phyloP scores from a whole-genome alignment of 1,140 invertebrate species.

The Polyergus mexicanus region DNA sequence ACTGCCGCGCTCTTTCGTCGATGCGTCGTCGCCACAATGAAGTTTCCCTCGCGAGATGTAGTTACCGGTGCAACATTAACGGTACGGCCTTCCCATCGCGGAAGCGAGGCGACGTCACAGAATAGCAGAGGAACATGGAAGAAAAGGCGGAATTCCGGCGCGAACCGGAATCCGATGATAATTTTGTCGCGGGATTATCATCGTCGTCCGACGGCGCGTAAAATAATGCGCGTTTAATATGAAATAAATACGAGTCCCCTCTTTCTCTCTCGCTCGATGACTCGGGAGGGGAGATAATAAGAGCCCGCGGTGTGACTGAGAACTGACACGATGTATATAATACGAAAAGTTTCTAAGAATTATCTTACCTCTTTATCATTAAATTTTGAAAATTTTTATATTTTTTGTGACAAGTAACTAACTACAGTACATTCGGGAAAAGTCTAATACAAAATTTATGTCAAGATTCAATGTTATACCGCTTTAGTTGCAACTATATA shows the following conservation, averaged over 20 bases:
- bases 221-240: constrained; percentile 73
- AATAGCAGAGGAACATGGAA: constrained; percentile 55
- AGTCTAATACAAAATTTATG: no score
- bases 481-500: no score
- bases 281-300: no score
- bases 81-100: constrained; percentile 1
- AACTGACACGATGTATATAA: no score
- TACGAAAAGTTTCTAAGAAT: no score
- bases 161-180: constrained; percentile 53
- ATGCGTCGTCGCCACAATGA: constrained; percentile 46
- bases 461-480: no score
- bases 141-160: constrained; percentile 63
- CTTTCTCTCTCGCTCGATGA: no score
- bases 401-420: no score
- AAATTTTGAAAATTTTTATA: no score
- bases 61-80: constrained; percentile 30
- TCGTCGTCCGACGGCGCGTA: constrained; percentile 55
- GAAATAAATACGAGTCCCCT: constrained; percentile 66
- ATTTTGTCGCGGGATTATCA: constrained; percentile 70
- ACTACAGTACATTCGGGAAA: no score
- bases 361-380: no score
- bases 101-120: constrained; percentile 55
- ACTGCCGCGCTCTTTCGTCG: constrained; percentile 19
- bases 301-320: no score
- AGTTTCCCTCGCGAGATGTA: constrained; percentile 39